Conservation (phyloP, 2,797 vertebrate genomes). For the Moxostoma hubbsi region DNA sequence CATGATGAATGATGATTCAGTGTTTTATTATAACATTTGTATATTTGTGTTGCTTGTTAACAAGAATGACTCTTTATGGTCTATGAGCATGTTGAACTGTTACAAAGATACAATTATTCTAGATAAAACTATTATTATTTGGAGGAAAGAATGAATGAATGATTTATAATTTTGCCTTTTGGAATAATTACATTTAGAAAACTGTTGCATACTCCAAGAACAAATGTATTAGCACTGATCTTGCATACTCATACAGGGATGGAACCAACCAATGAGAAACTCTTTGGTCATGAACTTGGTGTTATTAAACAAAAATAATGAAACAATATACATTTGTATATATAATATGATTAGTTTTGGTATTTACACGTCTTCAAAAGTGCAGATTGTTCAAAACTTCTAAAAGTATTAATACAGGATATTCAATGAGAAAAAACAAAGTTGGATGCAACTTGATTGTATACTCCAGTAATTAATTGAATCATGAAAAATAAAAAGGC, state of each 20-base stretch:
- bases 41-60: conserved; percentile 9
- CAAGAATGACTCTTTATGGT: background rate
- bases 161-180: background rate
- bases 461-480: background rate
- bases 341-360: background rate
- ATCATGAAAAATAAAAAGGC: background rate
- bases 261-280: conserved; percentile 9
- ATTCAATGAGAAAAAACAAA: too few species aligned
- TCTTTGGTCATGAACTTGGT: background rate
- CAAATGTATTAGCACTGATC: background rate
- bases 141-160: background rate
- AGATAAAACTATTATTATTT: background rate
- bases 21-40: conserved; percentile 20
- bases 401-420: too few species aligned
- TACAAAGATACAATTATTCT: background rate
- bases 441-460: too few species aligned
- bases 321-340: background rate
- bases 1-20: conserved; percentile 5
- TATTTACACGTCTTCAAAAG: background rate
- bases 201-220: background rate
- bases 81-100: conserved; percentile 19
- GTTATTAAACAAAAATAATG: background rate
- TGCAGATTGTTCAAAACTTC: too few species aligned
- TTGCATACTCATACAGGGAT: conserved; percentile 7
- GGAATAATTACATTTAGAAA: background rate